Evolutionary conservation across 1,140 invertebrate species (phyloP).

Genomic region (Heliconius congener): DNA sequence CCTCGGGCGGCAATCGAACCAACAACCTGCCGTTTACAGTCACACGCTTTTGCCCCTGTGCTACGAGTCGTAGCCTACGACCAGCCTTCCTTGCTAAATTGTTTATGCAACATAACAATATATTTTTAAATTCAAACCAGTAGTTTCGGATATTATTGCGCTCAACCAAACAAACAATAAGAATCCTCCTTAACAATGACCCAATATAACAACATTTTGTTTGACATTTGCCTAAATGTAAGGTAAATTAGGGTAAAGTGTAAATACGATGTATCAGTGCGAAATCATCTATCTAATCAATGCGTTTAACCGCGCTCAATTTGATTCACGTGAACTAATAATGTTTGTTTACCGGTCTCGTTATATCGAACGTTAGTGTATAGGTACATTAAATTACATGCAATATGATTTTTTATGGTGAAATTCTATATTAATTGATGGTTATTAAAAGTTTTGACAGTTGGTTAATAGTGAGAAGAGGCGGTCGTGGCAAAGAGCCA

Average conservation of each 20-base stretch:
- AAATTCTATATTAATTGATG: background rate
- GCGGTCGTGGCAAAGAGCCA: too few relatives aligned
- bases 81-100: too few relatives aligned
- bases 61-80: too few relatives aligned
- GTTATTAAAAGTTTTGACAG: background rate
- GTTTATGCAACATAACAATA: too few relatives aligned
- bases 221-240: background rate
- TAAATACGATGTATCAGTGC: conserved; percentile 3
- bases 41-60: too few relatives aligned
- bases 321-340: conserved; percentile 23
- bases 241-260: background rate
- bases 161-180: background rate
- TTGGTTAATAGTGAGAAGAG: too few relatives aligned
- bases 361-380: background rate
- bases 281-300: conserved; percentile 19
- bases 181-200: background rate
- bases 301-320: conserved; percentile 23
- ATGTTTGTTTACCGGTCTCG: conserved; percentile 18
- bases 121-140: too few relatives aligned
- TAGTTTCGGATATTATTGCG: too few relatives aligned
- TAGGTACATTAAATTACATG: background rate
- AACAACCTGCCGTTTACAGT: too few relatives aligned
- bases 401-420: background rate
- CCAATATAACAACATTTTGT: background rate
- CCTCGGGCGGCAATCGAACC: too few relatives aligned